These are phyloP conservation scores for Heliconius hermathena DNA, from an alignment of 1,140 invertebrate genomes.

Conservation along the genomic window DNA sequence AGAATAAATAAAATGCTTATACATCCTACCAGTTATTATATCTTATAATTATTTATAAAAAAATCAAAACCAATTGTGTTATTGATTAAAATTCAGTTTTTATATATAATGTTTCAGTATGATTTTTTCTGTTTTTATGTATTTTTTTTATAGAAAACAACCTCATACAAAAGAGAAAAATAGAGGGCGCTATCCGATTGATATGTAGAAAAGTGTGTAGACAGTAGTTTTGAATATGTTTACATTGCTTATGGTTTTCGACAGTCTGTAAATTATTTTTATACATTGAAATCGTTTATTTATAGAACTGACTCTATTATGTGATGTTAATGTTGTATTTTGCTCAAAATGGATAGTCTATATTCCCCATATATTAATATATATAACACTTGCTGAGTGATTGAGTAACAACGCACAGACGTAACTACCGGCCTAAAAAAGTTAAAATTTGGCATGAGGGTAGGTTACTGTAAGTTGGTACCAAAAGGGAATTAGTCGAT, in stretches of 20 bases:
- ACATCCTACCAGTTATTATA: no score
- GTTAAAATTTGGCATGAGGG: no score
- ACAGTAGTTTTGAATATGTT: slow-evolving; percentile 51
- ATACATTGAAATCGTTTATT: slow-evolving; percentile 27
- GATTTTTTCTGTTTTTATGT: slow-evolving; percentile 12
- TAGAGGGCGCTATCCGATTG: slow-evolving; percentile 47
- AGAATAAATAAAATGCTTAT: no score
- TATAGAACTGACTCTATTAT: slow-evolving; percentile 29
- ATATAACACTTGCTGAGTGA: no score
- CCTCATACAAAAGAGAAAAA: slow-evolving; percentile 31
- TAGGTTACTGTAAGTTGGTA: no score
- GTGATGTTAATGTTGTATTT: neutral
- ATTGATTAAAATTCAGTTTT: neutral
- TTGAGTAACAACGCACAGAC: no score
- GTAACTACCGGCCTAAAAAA: no score
- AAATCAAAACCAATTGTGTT: no score
- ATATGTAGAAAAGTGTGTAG: slow-evolving; percentile 59
- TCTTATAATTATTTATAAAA: no score
- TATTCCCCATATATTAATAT: no score
- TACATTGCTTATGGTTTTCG: slow-evolving; percentile 54
- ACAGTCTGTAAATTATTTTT: slow-evolving; percentile 35
- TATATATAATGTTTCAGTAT: neutral
- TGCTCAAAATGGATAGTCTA: no score
- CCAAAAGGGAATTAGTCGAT: no score
- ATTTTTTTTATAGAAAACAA: slow-evolving; percentile 35